These are phyloP conservation scores for Patella caerulea DNA, from an alignment of 2,888 invertebrate species.

Conservation along the genomic window DNA sequence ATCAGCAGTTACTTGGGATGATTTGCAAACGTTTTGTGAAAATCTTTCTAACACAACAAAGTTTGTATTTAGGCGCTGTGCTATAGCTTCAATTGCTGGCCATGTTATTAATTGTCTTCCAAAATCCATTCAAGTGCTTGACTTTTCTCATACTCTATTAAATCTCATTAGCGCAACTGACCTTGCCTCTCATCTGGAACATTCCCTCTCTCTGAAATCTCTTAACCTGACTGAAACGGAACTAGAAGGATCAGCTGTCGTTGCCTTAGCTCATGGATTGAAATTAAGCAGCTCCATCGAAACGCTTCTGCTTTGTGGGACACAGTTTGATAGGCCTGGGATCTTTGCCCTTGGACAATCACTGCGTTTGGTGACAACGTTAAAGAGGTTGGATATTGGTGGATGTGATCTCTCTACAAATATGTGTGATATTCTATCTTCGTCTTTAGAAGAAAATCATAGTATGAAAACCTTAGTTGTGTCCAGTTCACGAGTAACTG, in stretches of 20 bases:
- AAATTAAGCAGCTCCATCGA: slow-evolving; percentile 52
- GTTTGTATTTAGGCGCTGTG: slow-evolving; percentile 52
- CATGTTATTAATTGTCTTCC: slow-evolving; percentile 61
- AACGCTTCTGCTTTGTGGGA: slow-evolving; percentile 94
- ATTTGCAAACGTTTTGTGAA: slow-evolving; percentile 54
- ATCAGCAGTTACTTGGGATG: slow-evolving; percentile 60
- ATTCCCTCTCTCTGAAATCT: slow-evolving; percentile 36
- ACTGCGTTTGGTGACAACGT: slow-evolving; percentile 47
- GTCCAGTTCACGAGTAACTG: neutral
- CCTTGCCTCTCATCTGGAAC: slow-evolving; percentile 49
- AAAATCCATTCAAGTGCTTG: slow-evolving; percentile 42
- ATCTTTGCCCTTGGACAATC: slow-evolving; percentile 52
- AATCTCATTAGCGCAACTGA: slow-evolving; percentile 60
- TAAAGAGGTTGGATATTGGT: slow-evolving; percentile 57
- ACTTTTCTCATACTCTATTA: slow-evolving; percentile 51
- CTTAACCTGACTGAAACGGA: slow-evolving; percentile 50
- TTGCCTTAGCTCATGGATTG: slow-evolving; percentile 57
- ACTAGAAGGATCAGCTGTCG: slow-evolving; percentile 52
- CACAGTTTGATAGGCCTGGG: slow-evolving; percentile 81
- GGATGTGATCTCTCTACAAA: slow-evolving; percentile 52
- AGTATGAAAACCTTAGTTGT: neutral
- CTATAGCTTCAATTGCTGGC: slow-evolving; percentile 52
- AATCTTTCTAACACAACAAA: slow-evolving; percentile 48
- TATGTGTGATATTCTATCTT: slow-evolving; percentile 49
- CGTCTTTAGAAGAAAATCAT: slow-evolving; percentile 22